Conservation (phyloP, 2,797 vertebrate species). For the Nasua narica region DNA sequence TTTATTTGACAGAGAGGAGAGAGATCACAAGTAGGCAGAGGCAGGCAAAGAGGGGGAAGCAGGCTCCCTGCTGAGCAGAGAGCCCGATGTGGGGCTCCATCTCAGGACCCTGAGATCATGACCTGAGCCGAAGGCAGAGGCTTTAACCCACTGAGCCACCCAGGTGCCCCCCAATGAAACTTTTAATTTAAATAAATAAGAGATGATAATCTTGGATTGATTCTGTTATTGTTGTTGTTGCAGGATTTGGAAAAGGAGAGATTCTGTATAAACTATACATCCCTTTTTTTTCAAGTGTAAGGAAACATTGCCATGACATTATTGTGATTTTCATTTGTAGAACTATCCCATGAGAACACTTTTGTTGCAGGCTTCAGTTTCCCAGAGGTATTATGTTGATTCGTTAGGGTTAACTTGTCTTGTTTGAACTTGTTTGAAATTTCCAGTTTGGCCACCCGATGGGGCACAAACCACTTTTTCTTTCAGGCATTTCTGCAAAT, state of each 20-base stretch:
- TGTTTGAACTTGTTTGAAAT: slow-evolving; percentile 69
- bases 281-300: slow-evolving; percentile 46
- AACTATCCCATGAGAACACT: slow-evolving; percentile 46
- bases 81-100: too few relatives aligned
- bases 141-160: too few relatives aligned
- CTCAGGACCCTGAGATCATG: too few relatives aligned
- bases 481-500: slow-evolving; percentile 45
- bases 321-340: slow-evolving; percentile 51
- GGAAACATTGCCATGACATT: slow-evolving; percentile 11
- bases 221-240: neutral
- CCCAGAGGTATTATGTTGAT: slow-evolving; percentile 66
- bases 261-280: neutral
- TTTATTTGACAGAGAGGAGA: too few relatives aligned
- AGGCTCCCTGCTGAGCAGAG: too few relatives aligned
- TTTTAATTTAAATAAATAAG: slow-evolving; percentile 31
- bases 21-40: too few relatives aligned
- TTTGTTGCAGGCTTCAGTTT: slow-evolving; percentile 50
- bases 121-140: too few relatives aligned
- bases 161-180: neutral
- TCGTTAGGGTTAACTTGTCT: slow-evolving; percentile 61
- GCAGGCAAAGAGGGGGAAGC: too few relatives aligned
- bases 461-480: slow-evolving; percentile 64
- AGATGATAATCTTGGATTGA: neutral
- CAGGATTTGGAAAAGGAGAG: slow-evolving; percentile 20
- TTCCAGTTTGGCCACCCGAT: slow-evolving; percentile 69